These are phyloP conservation scores for Erebia ligea DNA, from an alignment of 2,888 invertebrate species.

Conservation along the genomic window DNA sequence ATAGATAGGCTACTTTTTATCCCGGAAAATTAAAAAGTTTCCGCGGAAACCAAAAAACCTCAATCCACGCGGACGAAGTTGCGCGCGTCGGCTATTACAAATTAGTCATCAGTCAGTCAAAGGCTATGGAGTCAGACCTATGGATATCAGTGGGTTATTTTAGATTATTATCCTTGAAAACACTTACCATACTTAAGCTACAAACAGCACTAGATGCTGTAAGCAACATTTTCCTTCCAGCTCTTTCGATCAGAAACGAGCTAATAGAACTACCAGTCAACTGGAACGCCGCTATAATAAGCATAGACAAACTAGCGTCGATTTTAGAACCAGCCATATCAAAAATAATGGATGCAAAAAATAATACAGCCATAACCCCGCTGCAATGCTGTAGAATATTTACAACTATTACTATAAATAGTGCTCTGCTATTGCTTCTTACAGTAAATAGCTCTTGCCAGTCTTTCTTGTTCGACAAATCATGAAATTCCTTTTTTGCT, in stretches of 20 bases:
- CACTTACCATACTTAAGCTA: conserved; percentile 53
- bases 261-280: conserved; percentile 50
- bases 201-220: conserved; percentile 52
- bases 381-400: conserved; percentile 54
- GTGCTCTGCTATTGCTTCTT: conserved; percentile 53
- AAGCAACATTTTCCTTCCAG: conserved; percentile 47
- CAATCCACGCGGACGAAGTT: too few relatives aligned
- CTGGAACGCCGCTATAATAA: conserved; percentile 56
- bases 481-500: conserved; percentile 40
- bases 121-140: too few relatives aligned
- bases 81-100: too few relatives aligned
- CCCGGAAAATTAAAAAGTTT: too few relatives aligned
- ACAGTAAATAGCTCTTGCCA: conserved; percentile 52
- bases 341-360: conserved; percentile 55
- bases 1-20: too few relatives aligned
- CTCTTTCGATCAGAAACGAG: conserved; percentile 40
- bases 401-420: conserved; percentile 51
- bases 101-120: too few relatives aligned
- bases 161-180: neutral
- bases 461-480: conserved; percentile 38
- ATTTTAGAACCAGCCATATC: conserved; percentile 52
- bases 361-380: conserved; percentile 50
- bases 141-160: too few relatives aligned
- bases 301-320: conserved; percentile 53
- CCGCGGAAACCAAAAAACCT: too few relatives aligned